Evolutionary conservation across 2,888 invertebrate genomes (phyloP), one percentile per base, ranked within the genome.

Genomic region (Nudaria mundana): DNA sequence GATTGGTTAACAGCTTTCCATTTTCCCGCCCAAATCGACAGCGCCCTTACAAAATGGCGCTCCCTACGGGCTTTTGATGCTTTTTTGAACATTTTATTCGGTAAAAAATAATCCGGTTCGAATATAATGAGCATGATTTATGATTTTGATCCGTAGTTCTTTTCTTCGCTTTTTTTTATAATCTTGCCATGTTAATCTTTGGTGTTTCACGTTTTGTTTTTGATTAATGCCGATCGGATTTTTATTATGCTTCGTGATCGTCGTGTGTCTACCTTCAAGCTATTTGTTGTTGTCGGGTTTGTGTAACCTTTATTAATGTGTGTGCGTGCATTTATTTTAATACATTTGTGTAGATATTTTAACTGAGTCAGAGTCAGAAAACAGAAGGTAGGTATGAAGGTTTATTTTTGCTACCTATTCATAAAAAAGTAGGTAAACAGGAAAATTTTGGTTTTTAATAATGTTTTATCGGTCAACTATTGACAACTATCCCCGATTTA

Each of bases 51-150:
- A 87, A 87, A 81, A 87, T 87, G 87, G 88, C 88, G 84, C 72
- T 72, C 82, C 87, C 83, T 78, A 81, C 73, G 83, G 81, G 81
- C 80, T 83, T 83, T 83, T 81, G 83, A 84, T 84, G 79, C 77
- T 83, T 86, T 87, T 88, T 87, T 82, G 79, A 84, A 76, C 84
- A 81, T 85, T 85, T 87, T 82, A 68, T 82, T 78, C 68, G 72
- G 81, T 85, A 85, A 87, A 85, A 87, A 86, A 87, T 88, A 87
- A 87, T 86, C 87, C 84, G 78, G 87, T 87, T 84, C 75, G 76
- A 79, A 82, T 81, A 88, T 88, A 88, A 87, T 87, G 88, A 86
- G 84, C 80, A 86, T 87, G 88, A 88, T 88, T 88, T 88, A 88
- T 85, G 86, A 74, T 81, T 82, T 81, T 80, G 84, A 82, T 81